Conservation (phyloP, 2,113 vertebrate species). For the Acrocephalus kingi region DNA sequence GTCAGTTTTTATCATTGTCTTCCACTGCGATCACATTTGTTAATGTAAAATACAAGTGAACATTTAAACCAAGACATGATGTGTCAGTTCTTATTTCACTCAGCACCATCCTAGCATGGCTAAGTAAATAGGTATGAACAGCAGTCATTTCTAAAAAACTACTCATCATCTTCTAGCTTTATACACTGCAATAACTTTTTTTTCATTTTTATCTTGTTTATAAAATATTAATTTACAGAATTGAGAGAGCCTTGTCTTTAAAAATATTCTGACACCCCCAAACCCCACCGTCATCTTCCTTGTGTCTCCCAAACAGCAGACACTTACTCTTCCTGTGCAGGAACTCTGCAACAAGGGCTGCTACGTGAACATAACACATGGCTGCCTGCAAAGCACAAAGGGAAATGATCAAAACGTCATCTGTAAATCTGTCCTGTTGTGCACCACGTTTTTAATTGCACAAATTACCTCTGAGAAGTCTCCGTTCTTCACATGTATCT, state of each 20-base stretch:
- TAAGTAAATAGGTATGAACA: neutral
- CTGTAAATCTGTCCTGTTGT: neutral
- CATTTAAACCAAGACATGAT: neutral
- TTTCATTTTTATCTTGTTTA: neutral
- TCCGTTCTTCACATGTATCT: conserved; percentile 93
- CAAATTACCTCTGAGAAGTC: conserved; percentile 90
- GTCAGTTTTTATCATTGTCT: neutral
- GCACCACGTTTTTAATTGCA: neutral
- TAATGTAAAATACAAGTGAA: neutral
- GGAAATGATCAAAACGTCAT: neutral
- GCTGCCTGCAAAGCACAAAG: conserved; percentile 82
- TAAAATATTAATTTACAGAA: neutral
- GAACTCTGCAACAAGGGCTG: conserved; percentile 94
- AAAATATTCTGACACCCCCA: neutral
- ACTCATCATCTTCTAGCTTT: neutral
- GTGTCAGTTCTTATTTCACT: neutral
- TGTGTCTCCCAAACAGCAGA: neutral
- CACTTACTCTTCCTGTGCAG: conserved; percentile 93
- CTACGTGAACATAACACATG: conserved; percentile 95
- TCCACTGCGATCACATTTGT: neutral
- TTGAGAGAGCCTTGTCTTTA: neutral
- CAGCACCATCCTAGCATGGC: neutral
- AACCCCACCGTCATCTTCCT: neutral
- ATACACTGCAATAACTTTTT: neutral
- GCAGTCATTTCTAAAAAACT: neutral